Base-by-base conservation (phyloP, 1,140 invertebrate species). In the Listronotus bonariensis region DNA sequence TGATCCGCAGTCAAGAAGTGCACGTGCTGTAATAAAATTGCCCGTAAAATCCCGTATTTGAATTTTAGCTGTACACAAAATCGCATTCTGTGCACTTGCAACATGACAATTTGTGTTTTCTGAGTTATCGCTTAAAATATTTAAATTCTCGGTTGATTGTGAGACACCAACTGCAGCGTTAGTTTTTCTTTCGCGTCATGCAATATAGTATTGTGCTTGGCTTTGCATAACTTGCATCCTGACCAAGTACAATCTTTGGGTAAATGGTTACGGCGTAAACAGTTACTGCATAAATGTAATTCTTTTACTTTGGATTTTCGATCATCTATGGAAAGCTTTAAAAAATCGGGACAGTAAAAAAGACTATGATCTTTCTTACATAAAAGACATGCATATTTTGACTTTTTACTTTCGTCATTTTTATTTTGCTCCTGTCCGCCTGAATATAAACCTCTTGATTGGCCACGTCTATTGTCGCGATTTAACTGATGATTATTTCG, bases 121-220 rank as follows among this genome's bases (percentile, higher is more conserved):
- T 12, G 15, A n/a, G 17, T 46, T 46, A 15, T 15, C 15, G 11
- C 15, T 0, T 18, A 17, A 10, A 18, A 2, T 6, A 15, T 46
- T 17, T n/a, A 3, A 5, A 46, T 26, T 5, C 2, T 26, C 20
- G 20, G 2, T 26, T 26, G 20, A 3, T 26, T 26, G 20, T 3
- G 1, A 3, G 5, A 26, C 20, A 5, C 2, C 5, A 46, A 14
- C 1, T 3, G 45, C 45, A 3, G n/a, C 5, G 10, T 17, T 14
- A 10, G n/a, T 10, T 3, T 46, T 17, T 46, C n/a, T 5, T 18
- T 46, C 0, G n/a, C 4, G 5, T 11, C 42, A 18, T 60, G 63
- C 12, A 68, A 34, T 40, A 66, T 40, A 10, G 62, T 68, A 17
- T 68, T 65, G 31, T 68, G 57, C n/a, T 45, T 36, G 26, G 20